Base-by-base conservation (phyloP, 2,797 vertebrate genomes). In the Halcyon badia region DNA sequence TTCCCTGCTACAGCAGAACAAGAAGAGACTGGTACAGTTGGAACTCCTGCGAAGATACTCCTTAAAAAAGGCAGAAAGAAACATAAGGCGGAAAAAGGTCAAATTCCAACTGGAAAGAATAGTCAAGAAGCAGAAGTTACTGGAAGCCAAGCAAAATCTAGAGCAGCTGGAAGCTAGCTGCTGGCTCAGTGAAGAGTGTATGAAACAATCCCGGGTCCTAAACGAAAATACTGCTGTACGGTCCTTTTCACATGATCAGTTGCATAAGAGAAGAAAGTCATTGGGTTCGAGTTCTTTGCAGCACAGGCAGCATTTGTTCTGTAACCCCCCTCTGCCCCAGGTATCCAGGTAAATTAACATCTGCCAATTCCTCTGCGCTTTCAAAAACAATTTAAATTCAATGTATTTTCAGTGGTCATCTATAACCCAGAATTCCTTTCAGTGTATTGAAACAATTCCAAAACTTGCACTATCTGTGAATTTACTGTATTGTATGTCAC, bases 101-200 rank as follows among this genome's bases (percentile, higher is more conserved):
- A 98, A 98, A 31, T 99, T 98, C 89, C 99, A 99, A 75, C 96
- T 99, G 90, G 98, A 99, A 95, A 99, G 98, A 95, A 99, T 99
- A 42, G 97, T 98, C 88, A 99, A 98, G 87, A 99, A 99, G 96
- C 98, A 98, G 77, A 99, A 98, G 83, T 97, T 99, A 15, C 80
- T 99, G 95, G 99, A 99, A 87, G 98, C 99, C 46, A 99, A 99
- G 83, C 98, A 98, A 93, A 99, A 99, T 83, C 98, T 99, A 69
- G 98, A 99, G 96, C 98, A 98, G 68, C 97, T 99, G 89, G 99
- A 99, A 96, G 98, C 97, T 62, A 91, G 89, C 48, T 97, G 98
- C 78, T 97, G 98, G 92, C 83, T 96, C 54, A 96, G 25, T 62
- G 93, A 98, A n/a, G 98, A 98, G 66, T 30, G 21, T 31, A 62